A percentile compares a stretch with the other conserved stretches of the same genome.
Conservation (phyloP, 2,113 vertebrate species). For the Pantherophis guttatus region DNA sequence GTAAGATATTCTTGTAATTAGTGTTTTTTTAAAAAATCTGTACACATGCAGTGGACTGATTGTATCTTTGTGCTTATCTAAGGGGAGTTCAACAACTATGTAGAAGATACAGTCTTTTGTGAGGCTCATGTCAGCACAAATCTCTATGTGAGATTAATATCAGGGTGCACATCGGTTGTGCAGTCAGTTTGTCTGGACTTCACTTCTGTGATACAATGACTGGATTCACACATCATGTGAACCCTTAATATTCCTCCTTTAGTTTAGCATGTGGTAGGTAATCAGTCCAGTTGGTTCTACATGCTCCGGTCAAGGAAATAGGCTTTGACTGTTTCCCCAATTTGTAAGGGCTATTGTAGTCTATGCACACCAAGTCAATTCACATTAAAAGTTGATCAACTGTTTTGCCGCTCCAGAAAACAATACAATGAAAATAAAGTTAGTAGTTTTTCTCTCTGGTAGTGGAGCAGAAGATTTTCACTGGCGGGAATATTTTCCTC, state of each 20-base stretch:
- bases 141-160: not conserved
- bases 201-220: not conserved
- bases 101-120: not conserved
- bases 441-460: not conserved
- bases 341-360: not conserved
- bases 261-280: not conserved
- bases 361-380: not conserved
- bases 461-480: not conserved
- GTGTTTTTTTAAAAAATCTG: not conserved
- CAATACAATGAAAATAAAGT: not conserved
- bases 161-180: not conserved
- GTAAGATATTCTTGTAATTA: constrained; percentile 11
- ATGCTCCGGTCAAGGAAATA: not conserved
- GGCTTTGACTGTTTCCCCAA: not conserved
- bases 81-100: not conserved
- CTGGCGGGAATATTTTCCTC: not conserved
- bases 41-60: not conserved
- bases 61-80: constrained; percentile 24
- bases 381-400: not conserved
- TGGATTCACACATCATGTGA: not conserved
- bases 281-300: not conserved
- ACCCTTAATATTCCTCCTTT: not conserved
- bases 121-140: not conserved
- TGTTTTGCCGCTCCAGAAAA: not conserved
- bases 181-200: not conserved